Evolutionary conservation across 2,113 vertebrate genomes (phyloP).

Genomic region (Sprattus sprattus): DNA sequence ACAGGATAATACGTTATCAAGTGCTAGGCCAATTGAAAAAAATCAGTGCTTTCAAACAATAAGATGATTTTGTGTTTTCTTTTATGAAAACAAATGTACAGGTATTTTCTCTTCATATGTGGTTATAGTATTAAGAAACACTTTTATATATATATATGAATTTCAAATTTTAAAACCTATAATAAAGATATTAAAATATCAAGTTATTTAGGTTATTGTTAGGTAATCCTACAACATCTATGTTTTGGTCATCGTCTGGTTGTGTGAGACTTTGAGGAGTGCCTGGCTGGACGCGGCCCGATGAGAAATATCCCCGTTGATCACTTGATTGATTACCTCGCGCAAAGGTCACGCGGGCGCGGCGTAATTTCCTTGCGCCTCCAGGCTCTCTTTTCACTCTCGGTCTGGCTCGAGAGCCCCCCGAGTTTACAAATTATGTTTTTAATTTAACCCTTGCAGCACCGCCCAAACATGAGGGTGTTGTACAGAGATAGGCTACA

Average conservation of each 20-base stretch:
- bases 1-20: neutral
- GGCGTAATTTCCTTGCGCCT: slow-evolving; percentile 98
- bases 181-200: neutral
- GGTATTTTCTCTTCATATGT: no score
- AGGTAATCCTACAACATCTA: neutral
- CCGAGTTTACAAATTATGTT: slow-evolving; percentile 81
- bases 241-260: slow-evolving; percentile 28
- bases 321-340: slow-evolving; percentile 99
- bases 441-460: slow-evolving; percentile 88
- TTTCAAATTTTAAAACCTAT: no score
- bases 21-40: neutral
- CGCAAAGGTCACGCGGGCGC: slow-evolving; percentile 95
- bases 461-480: slow-evolving; percentile 66
- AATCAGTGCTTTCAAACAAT: neutral
- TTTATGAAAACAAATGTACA: no score
- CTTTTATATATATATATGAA: no score
- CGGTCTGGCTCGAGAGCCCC: slow-evolving; percentile 81
- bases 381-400: slow-evolving; percentile 97
- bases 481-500: neutral
- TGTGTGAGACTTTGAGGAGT: slow-evolving; percentile 57
- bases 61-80: no score
- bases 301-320: slow-evolving; percentile 99
- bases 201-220: slow-evolving; percentile 28
- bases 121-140: no score
- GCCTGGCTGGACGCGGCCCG: slow-evolving; percentile 79